phyloP scores from a whole-genome alignment of 2,113 vertebrate genomes.

The Cavia porcellus region DNA sequence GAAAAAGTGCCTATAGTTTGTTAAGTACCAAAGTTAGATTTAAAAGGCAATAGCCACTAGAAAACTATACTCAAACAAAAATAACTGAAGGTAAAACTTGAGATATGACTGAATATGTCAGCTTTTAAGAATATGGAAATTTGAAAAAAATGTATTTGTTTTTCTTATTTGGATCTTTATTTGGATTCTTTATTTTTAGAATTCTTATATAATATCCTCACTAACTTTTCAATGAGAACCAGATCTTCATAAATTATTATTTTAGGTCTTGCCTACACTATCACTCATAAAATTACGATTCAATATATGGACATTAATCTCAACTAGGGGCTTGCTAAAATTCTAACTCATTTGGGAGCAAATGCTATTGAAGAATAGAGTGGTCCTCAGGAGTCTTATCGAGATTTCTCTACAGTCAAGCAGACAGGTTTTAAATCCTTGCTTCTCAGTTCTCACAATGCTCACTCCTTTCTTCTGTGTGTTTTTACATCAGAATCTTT shows the following conservation, averaged over 20 bases:
- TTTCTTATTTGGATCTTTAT: no score
- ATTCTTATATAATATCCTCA: not conserved
- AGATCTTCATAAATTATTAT: not conserved
- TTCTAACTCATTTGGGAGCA: not conserved
- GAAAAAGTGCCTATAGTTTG: not conserved
- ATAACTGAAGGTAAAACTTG: not conserved
- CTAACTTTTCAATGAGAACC: not conserved
- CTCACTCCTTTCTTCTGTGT: not conserved
- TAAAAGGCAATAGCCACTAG: not conserved
- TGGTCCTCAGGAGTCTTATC: not conserved
- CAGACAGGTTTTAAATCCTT: not conserved
- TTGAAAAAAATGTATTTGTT: not conserved
- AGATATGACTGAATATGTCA: not conserved
- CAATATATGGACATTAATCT: not conserved
- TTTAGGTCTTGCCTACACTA: not conserved
- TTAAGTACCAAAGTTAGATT: not conserved
- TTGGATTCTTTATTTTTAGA: not conserved
- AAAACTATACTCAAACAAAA: conserved; percentile 4
- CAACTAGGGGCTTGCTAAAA: no score
- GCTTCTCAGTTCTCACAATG: not conserved
- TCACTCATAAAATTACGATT: not conserved
- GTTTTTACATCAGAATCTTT: conserved; percentile 52
- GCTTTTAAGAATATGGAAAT: not conserved
- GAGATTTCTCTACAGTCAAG: not conserved
- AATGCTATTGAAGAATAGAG: not conserved